Base-by-base conservation (phyloP, 2,797 vertebrate species). In the Rhinella marina region DNA sequence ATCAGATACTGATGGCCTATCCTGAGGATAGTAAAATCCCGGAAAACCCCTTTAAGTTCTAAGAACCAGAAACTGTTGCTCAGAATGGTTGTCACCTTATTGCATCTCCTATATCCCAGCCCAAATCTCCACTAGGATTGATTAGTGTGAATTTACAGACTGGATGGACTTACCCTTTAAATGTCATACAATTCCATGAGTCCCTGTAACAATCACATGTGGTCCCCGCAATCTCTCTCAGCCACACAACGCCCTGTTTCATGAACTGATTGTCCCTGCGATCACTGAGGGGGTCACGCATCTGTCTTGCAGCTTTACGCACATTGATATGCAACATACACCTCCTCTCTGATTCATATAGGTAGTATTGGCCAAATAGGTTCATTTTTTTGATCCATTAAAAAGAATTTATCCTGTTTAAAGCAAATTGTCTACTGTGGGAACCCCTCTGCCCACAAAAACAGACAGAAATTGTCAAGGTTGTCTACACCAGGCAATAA, bases 111-210 rank as follows among this genome's bases (percentile, higher is more conserved):
- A 25, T 25, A 25, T 25, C 64, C 27, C 68, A 41, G 9, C 68
- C 68, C 14, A 29, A 16, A 68, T 29, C 2, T 7, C 27, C 27
- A 70, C 3, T 1, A 70, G 12, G 27, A 32, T 7, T 70, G 14
- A 7, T 29, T 29, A 41, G 23, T 41, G 29, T 72, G 14, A 75
- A 50, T n/a, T 41, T 12, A 14, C 41, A 52, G 41, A 75, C 11
- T 14, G 50, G 48, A 77, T 77, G n/a, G 75, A 77, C 16, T 54
- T 54, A 77, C 75, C 73, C 23, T 77, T 52, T 54, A 54, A 70
- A n/a, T 1, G 68, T 3, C 73, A 76, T 11, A 76, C 73, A 76
- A 14, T 2, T 19, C 32, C 27, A 16, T 17, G 21, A 50, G 48
- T 54, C n/a, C 1, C 54, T 59, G 25, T 16, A 61, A 61, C 25